phyloP scores from a whole-genome alignment of 2,113 vertebrate genomes.

The Ammospiza caudacuta region DNA sequence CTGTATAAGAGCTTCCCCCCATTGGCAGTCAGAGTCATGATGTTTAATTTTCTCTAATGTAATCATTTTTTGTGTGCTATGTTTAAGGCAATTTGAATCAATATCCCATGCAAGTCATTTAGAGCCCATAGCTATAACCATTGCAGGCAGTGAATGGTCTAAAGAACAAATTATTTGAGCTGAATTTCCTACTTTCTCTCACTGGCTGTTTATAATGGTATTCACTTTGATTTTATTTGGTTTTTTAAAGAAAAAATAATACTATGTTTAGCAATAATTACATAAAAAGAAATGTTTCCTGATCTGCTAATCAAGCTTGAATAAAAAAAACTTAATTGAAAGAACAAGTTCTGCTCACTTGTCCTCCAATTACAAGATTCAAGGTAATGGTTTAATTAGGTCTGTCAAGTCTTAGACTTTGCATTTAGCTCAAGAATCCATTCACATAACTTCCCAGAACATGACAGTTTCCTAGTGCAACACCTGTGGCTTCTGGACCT shows the following conservation, averaged over 20 bases:
- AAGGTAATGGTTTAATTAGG: neutral
- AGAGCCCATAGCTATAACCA: neutral
- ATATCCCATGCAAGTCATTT: neutral
- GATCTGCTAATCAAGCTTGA: neutral
- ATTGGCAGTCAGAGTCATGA: neutral
- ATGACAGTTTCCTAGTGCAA: neutral
- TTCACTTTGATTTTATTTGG: neutral
- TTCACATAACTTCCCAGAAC: neutral
- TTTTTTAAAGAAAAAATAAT: neutral
- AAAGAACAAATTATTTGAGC: neutral
- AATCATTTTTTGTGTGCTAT: neutral
- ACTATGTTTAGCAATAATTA: neutral
- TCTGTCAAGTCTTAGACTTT: neutral
- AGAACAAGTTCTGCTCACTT: neutral
- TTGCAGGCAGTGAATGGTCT: neutral
- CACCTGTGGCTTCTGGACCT: neutral
- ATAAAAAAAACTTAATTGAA: neutral
- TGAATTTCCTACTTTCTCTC: neutral
- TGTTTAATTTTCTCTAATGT: conserved; percentile 21
- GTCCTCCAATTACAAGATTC: neutral
- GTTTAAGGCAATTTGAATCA: conserved; percentile 22
- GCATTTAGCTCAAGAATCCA: neutral
- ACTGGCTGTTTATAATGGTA: neutral
- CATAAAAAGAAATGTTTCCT: neutral
- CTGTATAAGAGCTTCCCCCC: neutral